phyloP scores from a whole-genome alignment of 2,888 invertebrate species.

The Eupeodes luniger region DNA sequence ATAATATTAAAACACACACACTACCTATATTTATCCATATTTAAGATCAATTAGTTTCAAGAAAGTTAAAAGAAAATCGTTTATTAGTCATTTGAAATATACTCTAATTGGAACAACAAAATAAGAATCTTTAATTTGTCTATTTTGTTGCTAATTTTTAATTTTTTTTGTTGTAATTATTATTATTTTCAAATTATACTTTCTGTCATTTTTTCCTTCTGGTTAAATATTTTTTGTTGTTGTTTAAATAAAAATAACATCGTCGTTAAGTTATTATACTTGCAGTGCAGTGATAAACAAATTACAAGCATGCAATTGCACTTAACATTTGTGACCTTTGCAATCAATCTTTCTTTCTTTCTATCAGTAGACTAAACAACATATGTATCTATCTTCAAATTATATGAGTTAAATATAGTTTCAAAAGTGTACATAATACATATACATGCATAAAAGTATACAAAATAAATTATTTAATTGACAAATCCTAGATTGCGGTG shows the following conservation, averaged over 20 bases:
- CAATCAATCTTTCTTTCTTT: slow-evolving; percentile 1
- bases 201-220: background rate
- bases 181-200: background rate
- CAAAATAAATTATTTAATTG: slow-evolving; percentile 2
- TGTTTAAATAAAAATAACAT: slow-evolving; percentile 22
- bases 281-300: slow-evolving; percentile 33
- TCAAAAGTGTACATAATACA: background rate
- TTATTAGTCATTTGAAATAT: too few species aligned
- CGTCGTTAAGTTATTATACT: slow-evolving; percentile 21
- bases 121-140: slow-evolving; percentile 13
- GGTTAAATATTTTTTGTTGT: background rate
- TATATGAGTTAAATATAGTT: background rate
- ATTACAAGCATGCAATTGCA: slow-evolving; percentile 36
- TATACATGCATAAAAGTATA: background rate
- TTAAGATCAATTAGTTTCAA: too few species aligned
- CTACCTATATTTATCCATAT: too few species aligned
- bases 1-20: too few species aligned
- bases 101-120: background rate
- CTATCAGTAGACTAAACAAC: background rate
- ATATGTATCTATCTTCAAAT: background rate
- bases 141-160: too few species aligned
- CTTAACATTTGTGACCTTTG: slow-evolving; percentile 40
- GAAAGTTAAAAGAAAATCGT: too few species aligned
- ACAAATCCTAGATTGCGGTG: background rate
- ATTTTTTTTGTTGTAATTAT: background rate